Conservation (phyloP, 2,797 vertebrate species). For the Macroramphosus scolopax region DNA sequence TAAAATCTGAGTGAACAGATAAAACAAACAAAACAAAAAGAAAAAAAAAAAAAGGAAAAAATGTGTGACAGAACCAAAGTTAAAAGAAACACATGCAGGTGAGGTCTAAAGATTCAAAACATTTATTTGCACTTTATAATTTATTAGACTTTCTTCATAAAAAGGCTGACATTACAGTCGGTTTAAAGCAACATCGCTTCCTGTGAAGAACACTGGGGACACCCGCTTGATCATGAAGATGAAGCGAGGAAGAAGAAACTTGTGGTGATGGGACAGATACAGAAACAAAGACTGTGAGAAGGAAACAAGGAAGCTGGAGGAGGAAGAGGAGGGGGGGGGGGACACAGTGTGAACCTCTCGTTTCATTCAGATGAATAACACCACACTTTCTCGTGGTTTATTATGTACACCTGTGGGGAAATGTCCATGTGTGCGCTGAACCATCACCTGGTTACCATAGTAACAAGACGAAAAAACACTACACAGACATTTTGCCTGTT, state of each 20-base stretch:
- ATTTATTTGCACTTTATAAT: slow-evolving; percentile 81
- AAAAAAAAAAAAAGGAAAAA: slow-evolving; percentile 20
- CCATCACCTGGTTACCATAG: slow-evolving; percentile 31
- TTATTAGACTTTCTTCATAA: slow-evolving; percentile 81
- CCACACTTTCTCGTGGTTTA: slow-evolving; percentile 46
- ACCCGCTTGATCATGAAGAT: slow-evolving; percentile 57
- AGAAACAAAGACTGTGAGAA: slow-evolving; percentile 54
- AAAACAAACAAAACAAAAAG: slow-evolving; percentile 25
- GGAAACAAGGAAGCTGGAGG: slow-evolving; percentile 36
- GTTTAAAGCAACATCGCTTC: slow-evolving; percentile 63
- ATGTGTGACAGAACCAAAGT: slow-evolving; percentile 63
- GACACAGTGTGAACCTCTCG: slow-evolving; percentile 49
- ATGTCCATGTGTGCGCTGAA: slow-evolving; percentile 41
- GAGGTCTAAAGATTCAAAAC: slow-evolving; percentile 76
- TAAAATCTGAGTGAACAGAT: slow-evolving; percentile 38
- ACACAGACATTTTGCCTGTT: slow-evolving; percentile 20
- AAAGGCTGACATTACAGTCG: slow-evolving; percentile 80
- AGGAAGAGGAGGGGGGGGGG: neutral
- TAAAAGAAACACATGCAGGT: slow-evolving; percentile 79
- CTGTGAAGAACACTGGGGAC: slow-evolving; percentile 58
- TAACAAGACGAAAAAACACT: slow-evolving; percentile 39
- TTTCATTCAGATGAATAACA: slow-evolving; percentile 34
- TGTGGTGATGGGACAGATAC: slow-evolving; percentile 57
- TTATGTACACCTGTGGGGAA: slow-evolving; percentile 39
- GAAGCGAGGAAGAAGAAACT: slow-evolving; percentile 51